Evolutionary conservation across 2,113 vertebrate genomes (phyloP), one percentile per base, ranked within the genome.

Genomic region (Dipodomys merriami): DNA sequence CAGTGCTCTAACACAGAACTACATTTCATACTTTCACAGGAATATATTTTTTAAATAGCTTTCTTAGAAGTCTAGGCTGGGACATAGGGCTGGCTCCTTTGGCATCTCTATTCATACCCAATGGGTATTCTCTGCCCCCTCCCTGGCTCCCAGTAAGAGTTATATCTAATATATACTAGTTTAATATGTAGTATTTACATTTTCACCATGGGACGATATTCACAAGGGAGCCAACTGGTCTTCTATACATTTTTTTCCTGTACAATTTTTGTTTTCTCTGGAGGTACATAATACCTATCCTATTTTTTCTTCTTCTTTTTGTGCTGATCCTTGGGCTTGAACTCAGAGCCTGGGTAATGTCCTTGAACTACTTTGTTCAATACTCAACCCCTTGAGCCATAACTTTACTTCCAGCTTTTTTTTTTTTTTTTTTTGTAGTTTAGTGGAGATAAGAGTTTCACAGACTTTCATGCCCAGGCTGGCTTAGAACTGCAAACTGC

Each of bases 261-360:
- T 72, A 4, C 46, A 86, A 60, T 39, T 69, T 30, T 60, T 88
- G 23, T 81, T 85, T 53, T 72, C 85, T n/a, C 80, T 86, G 30
- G 15, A 86, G 69, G 68, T 64, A 49, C 25, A 9, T 64, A 23
- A 64, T 64, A 64, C 62, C 23, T 20, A 25, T 64, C 22, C 62
- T 64, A 64, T 0, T 74, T 83, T 92, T 89, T 80, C 11, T 57
- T 16, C 53, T 57, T 57, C 53, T 57, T 57, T 57, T 57, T 57
- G 53, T 57, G 53, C 53, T 57, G 53, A 57, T 57, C 53, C 53
- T 57, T 18, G 15, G 53, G 4, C 53, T 57, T 57, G 53, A 57
- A 57, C 53, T 57, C 53, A 57, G 53, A 57, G 53, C 53, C 53
- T 57, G 53, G 15, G 53, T 57, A 57, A 11, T 57, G 16, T 57